These are phyloP conservation scores for Hemithea aestivaria DNA, from an alignment of 2,888 invertebrate species.

Conservation along the genomic window DNA sequence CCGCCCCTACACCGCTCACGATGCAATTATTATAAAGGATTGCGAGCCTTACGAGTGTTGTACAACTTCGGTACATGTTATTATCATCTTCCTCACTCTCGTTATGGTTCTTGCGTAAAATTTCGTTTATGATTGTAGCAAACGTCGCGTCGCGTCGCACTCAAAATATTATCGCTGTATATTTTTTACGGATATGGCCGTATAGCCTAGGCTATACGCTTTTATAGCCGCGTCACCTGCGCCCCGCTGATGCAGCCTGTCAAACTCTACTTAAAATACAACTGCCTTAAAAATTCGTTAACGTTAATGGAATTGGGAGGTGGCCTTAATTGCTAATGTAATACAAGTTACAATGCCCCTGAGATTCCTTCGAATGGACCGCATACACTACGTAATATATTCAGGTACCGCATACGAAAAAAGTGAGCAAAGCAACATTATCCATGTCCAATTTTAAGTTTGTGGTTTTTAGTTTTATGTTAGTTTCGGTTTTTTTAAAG, in stretches of 20 bases:
- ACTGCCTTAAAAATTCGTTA: constrained; percentile 1
- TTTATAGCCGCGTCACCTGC: constrained; percentile 12
- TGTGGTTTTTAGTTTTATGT: too few relatives aligned
- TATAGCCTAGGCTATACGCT: constrained; percentile 7
- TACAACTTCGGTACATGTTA: constrained; percentile 10
- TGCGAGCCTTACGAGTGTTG: too few relatives aligned
- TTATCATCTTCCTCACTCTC: constrained; percentile 2
- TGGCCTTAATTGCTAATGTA: too few relatives aligned
- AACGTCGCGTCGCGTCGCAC: constrained; percentile 6
- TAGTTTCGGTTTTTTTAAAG: too few relatives aligned
- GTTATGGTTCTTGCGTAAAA: constrained; percentile 4
- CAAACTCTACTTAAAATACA: constrained; percentile 6
- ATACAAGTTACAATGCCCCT: too few relatives aligned
- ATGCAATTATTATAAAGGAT: constrained; percentile 21
- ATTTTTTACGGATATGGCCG: constrained; percentile 16
- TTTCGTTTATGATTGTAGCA: constrained; percentile 17
- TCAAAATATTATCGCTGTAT: constrained; percentile 17
- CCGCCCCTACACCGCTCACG: too few relatives aligned
- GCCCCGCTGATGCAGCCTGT: constrained; percentile 1
- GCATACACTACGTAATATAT: too few relatives aligned
- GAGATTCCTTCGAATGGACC: too few relatives aligned
- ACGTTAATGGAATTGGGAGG: background rate
- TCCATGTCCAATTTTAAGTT: too few relatives aligned
- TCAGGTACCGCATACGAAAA: too few relatives aligned
- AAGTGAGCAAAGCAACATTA: too few relatives aligned